These are phyloP conservation scores for Tipula confusa DNA, from an alignment of 2,888 invertebrate genomes.

Conservation along the genomic window DNA sequence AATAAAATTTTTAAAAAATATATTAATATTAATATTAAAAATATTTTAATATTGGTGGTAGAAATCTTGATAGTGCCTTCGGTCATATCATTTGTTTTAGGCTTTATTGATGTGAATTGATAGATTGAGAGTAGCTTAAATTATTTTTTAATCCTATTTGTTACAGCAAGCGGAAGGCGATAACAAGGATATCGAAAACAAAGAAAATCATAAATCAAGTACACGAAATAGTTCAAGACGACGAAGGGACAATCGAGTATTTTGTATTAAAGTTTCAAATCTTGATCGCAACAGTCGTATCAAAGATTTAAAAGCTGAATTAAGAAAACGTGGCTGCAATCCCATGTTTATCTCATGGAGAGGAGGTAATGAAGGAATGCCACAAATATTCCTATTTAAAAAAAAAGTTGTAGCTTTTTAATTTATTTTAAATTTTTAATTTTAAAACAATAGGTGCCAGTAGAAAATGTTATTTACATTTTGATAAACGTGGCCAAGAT, in stretches of 20 bases:
- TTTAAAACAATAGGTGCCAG: constrained; percentile 51
- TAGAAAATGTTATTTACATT: constrained; percentile 70
- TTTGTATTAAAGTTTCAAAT: constrained; percentile 60
- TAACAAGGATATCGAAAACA: not conserved
- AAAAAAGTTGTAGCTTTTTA: not conserved
- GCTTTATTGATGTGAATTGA: not conserved
- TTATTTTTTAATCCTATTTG: not conserved
- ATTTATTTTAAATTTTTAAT: constrained; percentile 8
- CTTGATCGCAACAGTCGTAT: constrained; percentile 67
- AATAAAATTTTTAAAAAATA: too few species aligned
- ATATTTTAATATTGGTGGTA: too few species aligned
- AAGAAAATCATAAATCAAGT: not conserved
- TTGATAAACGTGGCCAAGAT: constrained; percentile 58
- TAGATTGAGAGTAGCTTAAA: not conserved
- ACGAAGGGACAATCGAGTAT: constrained; percentile 42
- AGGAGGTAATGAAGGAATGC: constrained; percentile 41
- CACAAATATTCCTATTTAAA: not conserved
- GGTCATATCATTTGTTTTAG: too few species aligned
- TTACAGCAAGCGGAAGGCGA: constrained; percentile 28
- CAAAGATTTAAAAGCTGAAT: constrained; percentile 68
- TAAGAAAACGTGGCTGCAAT: constrained; percentile 68
- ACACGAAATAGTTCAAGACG: not conserved
- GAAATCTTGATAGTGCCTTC: too few species aligned
- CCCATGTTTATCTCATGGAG: constrained; percentile 74
- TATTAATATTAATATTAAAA: too few species aligned